A percentile compares a stretch with the other conserved stretches of the same genome.
Evolutionary conservation across 2,797 vertebrate genomes (phyloP).

Genomic region (Mus spretus): DNA sequence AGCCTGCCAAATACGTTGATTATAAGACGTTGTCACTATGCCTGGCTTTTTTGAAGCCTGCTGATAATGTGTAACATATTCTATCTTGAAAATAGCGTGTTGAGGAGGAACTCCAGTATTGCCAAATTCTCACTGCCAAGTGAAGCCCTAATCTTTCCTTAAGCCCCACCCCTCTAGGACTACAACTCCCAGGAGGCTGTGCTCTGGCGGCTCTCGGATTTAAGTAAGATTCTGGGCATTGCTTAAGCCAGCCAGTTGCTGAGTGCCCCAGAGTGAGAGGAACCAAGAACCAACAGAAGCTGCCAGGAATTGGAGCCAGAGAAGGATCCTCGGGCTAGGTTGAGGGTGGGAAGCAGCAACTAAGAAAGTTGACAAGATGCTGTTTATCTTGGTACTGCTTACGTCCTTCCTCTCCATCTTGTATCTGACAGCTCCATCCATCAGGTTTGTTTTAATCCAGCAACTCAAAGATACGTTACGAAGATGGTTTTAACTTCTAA

Average conservation of each 20-base stretch:
- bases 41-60: not conserved
- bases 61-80: conserved; percentile 62
- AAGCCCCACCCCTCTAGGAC: conserved; percentile 40
- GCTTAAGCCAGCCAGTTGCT: conserved; percentile 55
- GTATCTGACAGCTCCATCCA: conserved; percentile 81
- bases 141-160: not conserved
- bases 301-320: conserved; percentile 52
- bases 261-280: conserved; percentile 7
- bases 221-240: conserved; percentile 79
- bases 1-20: not conserved
- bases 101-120: not conserved
- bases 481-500: conserved; percentile 41
- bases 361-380: conserved; percentile 75
- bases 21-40: not conserved
- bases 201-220: conserved; percentile 79
- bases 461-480: conserved; percentile 42
- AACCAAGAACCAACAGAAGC: conserved; percentile 49
- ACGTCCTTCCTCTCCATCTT: conserved; percentile 82
- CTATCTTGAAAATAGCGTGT: not conserved
- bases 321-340: not conserved
- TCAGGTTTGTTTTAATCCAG: conserved; percentile 86
- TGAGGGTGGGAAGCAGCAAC: not conserved
- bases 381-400: conserved; percentile 80
- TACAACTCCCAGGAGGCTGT: conserved; percentile 84
- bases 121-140: not conserved